These are phyloP conservation scores for Abrostola triplasia DNA, from an alignment of 2,888 invertebrate species.

Conservation along the genomic window DNA sequence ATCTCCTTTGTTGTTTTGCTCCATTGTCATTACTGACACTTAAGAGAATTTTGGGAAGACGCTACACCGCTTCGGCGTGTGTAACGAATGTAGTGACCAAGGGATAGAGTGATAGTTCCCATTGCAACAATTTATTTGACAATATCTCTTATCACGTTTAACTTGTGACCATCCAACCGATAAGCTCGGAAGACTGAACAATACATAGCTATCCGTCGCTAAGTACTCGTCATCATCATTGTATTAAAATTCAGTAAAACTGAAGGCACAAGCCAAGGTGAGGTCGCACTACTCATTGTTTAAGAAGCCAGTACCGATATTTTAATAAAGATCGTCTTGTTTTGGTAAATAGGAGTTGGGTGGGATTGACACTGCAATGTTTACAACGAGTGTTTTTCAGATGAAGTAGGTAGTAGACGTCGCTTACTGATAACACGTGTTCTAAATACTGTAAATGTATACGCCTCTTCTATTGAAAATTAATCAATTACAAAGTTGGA, in stretches of 20 bases:
- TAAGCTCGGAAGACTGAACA: constrained; percentile 12
- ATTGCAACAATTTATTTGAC: not conserved
- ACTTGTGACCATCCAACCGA: not conserved
- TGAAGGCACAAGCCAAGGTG: constrained; percentile 36
- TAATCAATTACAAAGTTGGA: not conserved
- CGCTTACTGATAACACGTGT: too few relatives aligned
- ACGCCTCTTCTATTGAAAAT: constrained; percentile 5
- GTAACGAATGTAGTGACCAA: too few relatives aligned
- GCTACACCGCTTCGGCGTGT: too few relatives aligned
- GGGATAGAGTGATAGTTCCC: too few relatives aligned
- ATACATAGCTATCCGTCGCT: constrained; percentile 8
- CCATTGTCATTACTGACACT: too few relatives aligned
- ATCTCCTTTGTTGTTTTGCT: too few relatives aligned
- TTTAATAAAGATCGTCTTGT: not conserved
- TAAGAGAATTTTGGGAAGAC: too few relatives aligned
- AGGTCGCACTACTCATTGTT: constrained; percentile 18
- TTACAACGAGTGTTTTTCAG: too few relatives aligned
- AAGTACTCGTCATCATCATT: constrained; percentile 15
- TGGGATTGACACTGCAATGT: too few relatives aligned
- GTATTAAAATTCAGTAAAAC: constrained; percentile 33
- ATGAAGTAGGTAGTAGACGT: too few relatives aligned
- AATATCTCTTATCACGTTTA: constrained; percentile 8
- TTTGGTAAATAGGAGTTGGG: not conserved
- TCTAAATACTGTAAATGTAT: too few relatives aligned
- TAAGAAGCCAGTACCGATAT: constrained; percentile 1